A percentile compares a stretch with the other conserved stretches of the same genome.
These are phyloP conservation scores for Cynopterus brachyotis DNA, from an alignment of 2,113 vertebrate species.

Conservation along the genomic window DNA sequence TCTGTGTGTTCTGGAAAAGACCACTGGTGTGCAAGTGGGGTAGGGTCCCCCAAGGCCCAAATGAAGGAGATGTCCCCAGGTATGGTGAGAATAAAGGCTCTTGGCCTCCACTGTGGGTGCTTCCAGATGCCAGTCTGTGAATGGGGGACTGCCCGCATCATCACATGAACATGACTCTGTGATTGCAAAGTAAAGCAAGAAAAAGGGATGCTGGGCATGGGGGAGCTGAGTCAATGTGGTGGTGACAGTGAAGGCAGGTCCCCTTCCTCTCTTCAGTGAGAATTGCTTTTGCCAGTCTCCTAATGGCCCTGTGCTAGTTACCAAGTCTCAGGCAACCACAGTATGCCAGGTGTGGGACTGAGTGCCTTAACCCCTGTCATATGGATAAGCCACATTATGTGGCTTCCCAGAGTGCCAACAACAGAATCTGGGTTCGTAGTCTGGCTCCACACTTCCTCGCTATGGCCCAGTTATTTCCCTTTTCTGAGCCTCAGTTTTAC, in stretches of 20 bases:
- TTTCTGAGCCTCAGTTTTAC: too few species aligned
- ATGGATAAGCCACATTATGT: too few species aligned
- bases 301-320: neutral
- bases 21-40: rapidly evolving
- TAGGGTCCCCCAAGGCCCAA: rapidly evolving
- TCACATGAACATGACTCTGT: neutral
- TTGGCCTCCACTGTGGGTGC: neutral
- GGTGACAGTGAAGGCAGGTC: neutral
- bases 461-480: too few species aligned
- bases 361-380: too few species aligned
- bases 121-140: neutral
- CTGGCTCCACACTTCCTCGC: too few species aligned
- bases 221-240: neutral
- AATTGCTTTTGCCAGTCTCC: neutral
- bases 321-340: neutral
- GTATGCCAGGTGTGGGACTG: too few species aligned
- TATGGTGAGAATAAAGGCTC: neutral
- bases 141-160: neutral
- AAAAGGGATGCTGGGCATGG: too few species aligned
- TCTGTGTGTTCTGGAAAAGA: neutral
- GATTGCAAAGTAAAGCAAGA: neutral
- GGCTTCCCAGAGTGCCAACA: too few species aligned
- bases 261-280: neutral
- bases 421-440: too few species aligned
- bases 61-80: neutral